Evolutionary conservation across 2,797 vertebrate species (phyloP).

Genomic region (Psittacula derbiana): DNA sequence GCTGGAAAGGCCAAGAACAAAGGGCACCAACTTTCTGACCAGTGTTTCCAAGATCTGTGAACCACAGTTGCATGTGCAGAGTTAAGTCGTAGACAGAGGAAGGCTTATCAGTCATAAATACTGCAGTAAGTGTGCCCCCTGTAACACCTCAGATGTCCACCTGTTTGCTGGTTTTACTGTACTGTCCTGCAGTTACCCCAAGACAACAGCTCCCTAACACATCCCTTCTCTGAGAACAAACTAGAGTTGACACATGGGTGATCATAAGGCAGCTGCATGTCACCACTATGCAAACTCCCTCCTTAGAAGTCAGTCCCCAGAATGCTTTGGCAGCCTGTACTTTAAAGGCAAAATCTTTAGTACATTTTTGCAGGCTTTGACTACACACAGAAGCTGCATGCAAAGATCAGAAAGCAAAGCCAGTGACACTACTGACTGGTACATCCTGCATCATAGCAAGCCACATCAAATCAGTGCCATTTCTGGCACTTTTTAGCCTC

Average conservation of each 20-base stretch:
- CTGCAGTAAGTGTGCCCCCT: background rate
- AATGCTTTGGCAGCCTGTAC: background rate
- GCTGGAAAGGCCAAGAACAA: background rate
- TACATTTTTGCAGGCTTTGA: background rate
- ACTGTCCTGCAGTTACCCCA: background rate
- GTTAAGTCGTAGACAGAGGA: background rate
- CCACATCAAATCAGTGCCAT: background rate
- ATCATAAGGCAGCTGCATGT: background rate
- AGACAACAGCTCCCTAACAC: background rate
- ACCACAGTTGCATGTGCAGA: background rate
- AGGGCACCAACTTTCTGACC: background rate
- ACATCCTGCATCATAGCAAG: background rate
- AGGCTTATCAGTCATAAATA: background rate
- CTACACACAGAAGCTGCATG: background rate
- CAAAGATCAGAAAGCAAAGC: background rate
- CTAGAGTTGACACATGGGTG: background rate
- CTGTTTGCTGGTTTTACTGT: background rate
- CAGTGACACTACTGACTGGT: background rate
- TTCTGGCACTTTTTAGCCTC: background rate
- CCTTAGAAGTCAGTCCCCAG: background rate
- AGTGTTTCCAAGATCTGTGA: background rate
- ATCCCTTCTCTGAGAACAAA: background rate
- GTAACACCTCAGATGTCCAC: background rate
- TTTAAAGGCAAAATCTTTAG: background rate
- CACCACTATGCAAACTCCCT: accelerated